Evolutionary conservation across 2,888 invertebrate genomes (phyloP), one percentile per base, ranked within the genome.

Genomic region (Metallyticus violacea): DNA sequence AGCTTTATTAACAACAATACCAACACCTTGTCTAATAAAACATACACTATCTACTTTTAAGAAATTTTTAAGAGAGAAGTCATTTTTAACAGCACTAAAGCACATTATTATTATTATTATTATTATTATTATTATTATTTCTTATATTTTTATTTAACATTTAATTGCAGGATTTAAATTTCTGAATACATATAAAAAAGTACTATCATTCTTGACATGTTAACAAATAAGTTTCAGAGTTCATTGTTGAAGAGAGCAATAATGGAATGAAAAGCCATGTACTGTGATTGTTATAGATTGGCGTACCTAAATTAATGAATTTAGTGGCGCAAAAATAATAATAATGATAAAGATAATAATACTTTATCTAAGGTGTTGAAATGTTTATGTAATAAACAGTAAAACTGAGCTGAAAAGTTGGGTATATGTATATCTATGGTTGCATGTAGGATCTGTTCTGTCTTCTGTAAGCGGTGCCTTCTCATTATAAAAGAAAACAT

Each of bases 401-500:
- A 30, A n/a, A 30, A 26, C 26, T 29, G 27, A 27, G 6, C 77
- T 6, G 77, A 28, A 27, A 6, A 28, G 26, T 27, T 30, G 26
- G 76, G 83, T 77, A 77, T 77, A 77, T 83, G 77, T 83, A 27
- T 29, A 27, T 77, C 76, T 77, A 77, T 77, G 83, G 83, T 83
- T 77, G 77, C n/a, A 83, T 83, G 83, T 77, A 83, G 77, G 77
- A 29, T 83, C 77, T 83, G 29, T 81, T 62, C 83, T 83, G n/a
- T 83, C 83, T 62, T 77, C 83, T 83, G 77, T 83, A 77, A 77
- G 83, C 83, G 77, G 83, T 83, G 83, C 83, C 83, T 83, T 83
- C 83, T 83, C 83, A 28, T 77, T 27, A 28, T 77, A 40, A 30
- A 77, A 28, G 40, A 62, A 83, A 83, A 27, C 77, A 25, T 83